Percentiles rank a stretch among this genome's conserved stretches.
Conservation (phyloP, 1,140 invertebrate species). For the Neomicropteryx cornuta region DNA sequence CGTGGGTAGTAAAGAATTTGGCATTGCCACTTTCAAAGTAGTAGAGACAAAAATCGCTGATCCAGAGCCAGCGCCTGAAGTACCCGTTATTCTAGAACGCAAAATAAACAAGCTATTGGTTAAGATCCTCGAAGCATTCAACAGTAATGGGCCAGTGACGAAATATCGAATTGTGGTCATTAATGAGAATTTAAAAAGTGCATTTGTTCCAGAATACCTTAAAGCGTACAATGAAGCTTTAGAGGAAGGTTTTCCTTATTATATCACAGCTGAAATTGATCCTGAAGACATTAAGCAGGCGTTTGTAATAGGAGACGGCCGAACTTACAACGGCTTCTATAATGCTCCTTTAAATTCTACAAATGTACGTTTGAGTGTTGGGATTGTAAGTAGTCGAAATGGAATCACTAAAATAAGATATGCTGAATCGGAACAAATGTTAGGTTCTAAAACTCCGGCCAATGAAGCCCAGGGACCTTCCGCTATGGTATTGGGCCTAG, state of each 20-base stretch:
- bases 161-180: slow-evolving; percentile 61
- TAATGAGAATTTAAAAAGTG: slow-evolving; percentile 46
- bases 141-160: slow-evolving; percentile 64
- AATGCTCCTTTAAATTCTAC: slow-evolving; percentile 64
- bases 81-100: slow-evolving; percentile 48
- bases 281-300: slow-evolving; percentile 42
- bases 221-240: slow-evolving; percentile 46
- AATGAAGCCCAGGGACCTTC: slow-evolving; percentile 31
- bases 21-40: slow-evolving; percentile 37
- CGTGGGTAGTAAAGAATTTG: slow-evolving; percentile 45
- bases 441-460: slow-evolving; percentile 28
- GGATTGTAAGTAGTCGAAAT: slow-evolving; percentile 55
- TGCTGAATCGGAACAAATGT: slow-evolving; percentile 43
- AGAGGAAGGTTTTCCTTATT: slow-evolving; percentile 55
- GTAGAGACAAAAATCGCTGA: slow-evolving; percentile 59
- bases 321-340: slow-evolving; percentile 60
- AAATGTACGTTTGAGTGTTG: slow-evolving; percentile 56
- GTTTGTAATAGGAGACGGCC: slow-evolving; percentile 70
- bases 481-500: slow-evolving; percentile 32
- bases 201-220: slow-evolving; percentile 45
- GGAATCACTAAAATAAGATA: slow-evolving; percentile 53
- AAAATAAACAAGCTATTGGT: slow-evolving; percentile 47
- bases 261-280: slow-evolving; percentile 67
- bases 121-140: slow-evolving; percentile 45
- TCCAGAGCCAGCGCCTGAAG: slow-evolving; percentile 50